Base-by-base conservation (phyloP, 2,797 vertebrate species). In the Tenualosa ilisha region DNA sequence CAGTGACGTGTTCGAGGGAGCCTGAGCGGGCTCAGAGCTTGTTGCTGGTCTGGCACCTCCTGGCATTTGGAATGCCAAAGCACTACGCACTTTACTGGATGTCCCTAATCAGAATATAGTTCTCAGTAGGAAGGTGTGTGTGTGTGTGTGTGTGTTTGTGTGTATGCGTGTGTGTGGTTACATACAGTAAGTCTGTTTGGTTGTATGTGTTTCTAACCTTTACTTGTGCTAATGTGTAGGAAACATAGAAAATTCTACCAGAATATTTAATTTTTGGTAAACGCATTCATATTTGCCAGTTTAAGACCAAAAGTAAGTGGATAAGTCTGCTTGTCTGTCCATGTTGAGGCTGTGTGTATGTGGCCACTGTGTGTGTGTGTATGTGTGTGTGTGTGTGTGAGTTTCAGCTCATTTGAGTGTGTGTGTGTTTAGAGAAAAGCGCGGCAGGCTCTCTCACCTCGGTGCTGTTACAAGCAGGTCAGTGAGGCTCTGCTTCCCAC, bases 1-100 rank as follows among this genome's bases (percentile, higher is more conserved):
- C 82, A 54, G 49, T 82, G 63, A 86, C 83, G 86, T 15, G 83
- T 84, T 85, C 15, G 6, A 68, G 63, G n/a, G 63, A 72, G 11
- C 43, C 26, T 26, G 24, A 65, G n/a, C 12, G 5, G 37, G 22
- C 8, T 40, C 17, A 85, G 26, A 17, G n/a, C 59, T 20, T 26
- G 3, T 43, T 11, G 51, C 51, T 51, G 46, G 63, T 84, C 68
- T 37, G 22, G 46, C 68, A 7, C 4, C 11, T 13, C 65, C 65
- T 72, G 65, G 40, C 65, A 72, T 72, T 72, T 72, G 65, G 26
- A 4, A 31, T 72, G 65, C 31, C 37, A 12, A 37, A 37, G 31
- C 65, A 17, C 31, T 26, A 40, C 31, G 1, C 26, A 40, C 37
- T 72, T 72, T 72, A 72, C 0, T 72, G 37, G 3, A 31, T 40